Evolutionary conservation across 2,888 invertebrate species (phyloP), one percentile per base, ranked within the genome.

Genomic region (Polyommatus icarus): DNA sequence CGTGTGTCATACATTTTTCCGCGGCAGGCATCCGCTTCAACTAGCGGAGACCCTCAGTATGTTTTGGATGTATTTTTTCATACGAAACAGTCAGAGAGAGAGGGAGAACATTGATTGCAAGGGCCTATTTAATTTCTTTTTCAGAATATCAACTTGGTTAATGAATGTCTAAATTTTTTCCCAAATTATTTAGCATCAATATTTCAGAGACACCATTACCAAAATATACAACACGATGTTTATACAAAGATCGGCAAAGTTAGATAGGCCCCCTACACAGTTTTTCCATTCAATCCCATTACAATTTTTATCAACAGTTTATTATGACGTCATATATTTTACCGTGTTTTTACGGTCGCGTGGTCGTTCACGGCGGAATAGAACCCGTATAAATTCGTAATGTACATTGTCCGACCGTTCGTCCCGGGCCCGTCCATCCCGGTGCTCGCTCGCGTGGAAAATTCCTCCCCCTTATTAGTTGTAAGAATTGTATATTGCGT

Each of bases 291-390:
- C 50, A 54, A 57, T 76, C 57, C 40, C 29, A 57, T 76, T 57
- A 76, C 76, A 54, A 29, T 76, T 29, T 75, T 67, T 67, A 67
- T 67, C 67, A 67, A 67, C 67, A 67, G 67, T 67, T 29, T 67
- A 67, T 32, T 67, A 67, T 67, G 67, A 67, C 29, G 67, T 15
- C 29, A 67, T 67, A 67, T 67, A 67, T 67, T 67, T 67, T 67
- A 67, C 67, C 67, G 67, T 32, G 67, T 67, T 67, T 67, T 67
- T 67, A 67, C 29, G 67, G 67, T 67, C 67, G 67, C 67, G 67
- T 67, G 67, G 67, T 67, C 67, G 29, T 32, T 67, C 29, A 67
- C 29, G 67, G 29, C 67, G 67, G 6, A 67, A 67, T 32, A 67
- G 67, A 32, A 67, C 67, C 67, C 67, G 32, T 67, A 67, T 67